These are phyloP conservation scores for Dryocosmus kuriphilus DNA, from an alignment of 2,888 invertebrate species.

Conservation along the genomic window DNA sequence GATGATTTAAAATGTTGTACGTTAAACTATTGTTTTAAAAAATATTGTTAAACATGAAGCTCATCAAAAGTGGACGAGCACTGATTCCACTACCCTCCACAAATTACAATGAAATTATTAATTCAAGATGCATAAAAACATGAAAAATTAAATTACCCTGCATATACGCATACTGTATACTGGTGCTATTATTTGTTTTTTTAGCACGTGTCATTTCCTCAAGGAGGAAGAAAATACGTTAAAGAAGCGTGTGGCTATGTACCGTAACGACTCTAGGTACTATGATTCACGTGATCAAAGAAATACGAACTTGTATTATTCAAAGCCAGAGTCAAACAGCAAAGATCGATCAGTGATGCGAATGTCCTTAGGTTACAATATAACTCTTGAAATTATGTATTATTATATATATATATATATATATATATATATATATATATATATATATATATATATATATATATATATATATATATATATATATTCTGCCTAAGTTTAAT, in stretches of 20 bases:
- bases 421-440: background rate
- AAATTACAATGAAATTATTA: background rate
- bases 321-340: background rate
- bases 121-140: background rate
- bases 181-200: background rate
- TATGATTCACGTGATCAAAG: conserved; percentile 21
- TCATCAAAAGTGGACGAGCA: no score
- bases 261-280: conserved; percentile 11
- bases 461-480: background rate
- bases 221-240: conserved; percentile 5
- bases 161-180: background rate
- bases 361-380: background rate
- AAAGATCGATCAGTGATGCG: conserved; percentile 26
- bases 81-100: no score
- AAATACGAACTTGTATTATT: conserved; percentile 30
- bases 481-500: background rate
- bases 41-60: no score
- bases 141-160: conserved; percentile 5
- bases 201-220: conserved; percentile 25
- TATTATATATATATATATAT: background rate
- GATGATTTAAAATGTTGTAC: no score
- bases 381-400: background rate
- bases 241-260: background rate
- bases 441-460: background rate
- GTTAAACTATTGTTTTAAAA: no score